Evolutionary conservation across 2,797 vertebrate genomes (phyloP).

Genomic region (Fistularia tabacaria): DNA sequence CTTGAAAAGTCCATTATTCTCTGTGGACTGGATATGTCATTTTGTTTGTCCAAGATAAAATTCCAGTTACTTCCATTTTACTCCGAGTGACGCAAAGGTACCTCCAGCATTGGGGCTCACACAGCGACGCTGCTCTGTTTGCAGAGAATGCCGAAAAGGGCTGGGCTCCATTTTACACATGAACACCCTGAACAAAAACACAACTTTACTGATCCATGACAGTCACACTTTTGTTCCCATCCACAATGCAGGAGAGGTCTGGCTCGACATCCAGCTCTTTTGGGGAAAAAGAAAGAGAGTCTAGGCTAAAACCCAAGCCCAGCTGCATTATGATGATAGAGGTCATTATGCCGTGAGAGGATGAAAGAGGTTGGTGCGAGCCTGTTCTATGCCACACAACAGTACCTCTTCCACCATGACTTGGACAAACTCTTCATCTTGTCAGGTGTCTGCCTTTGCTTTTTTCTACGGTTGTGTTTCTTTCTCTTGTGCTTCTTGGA

Average conservation of each 20-base stretch:
- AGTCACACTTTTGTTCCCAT: too few relatives aligned
- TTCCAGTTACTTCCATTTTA: constrained; percentile 9
- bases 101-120: too few relatives aligned
- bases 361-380: constrained; percentile 4
- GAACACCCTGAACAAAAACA: too few relatives aligned
- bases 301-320: neutral
- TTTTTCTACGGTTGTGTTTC: constrained; percentile 55
- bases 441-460: constrained; percentile 69
- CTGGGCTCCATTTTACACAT: too few relatives aligned
- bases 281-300: too few relatives aligned
- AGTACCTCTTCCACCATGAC: constrained; percentile 84
- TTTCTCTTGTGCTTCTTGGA: constrained; percentile 62
- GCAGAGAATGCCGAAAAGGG: too few relatives aligned
- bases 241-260: constrained; percentile 5
- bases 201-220: too few relatives aligned
- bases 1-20: constrained; percentile 1
- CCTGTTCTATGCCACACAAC: constrained; percentile 69
- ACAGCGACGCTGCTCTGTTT: too few relatives aligned
- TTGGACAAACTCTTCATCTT: constrained; percentile 80
- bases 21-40: neutral
- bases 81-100: constrained; percentile 44
- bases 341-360: neutral
- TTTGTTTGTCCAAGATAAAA: constrained; percentile 4
- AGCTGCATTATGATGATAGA: constrained; percentile 16
- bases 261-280: too few relatives aligned